Conservation (phyloP, 2,113 vertebrate species). For the Rousettus leschenaultii region DNA sequence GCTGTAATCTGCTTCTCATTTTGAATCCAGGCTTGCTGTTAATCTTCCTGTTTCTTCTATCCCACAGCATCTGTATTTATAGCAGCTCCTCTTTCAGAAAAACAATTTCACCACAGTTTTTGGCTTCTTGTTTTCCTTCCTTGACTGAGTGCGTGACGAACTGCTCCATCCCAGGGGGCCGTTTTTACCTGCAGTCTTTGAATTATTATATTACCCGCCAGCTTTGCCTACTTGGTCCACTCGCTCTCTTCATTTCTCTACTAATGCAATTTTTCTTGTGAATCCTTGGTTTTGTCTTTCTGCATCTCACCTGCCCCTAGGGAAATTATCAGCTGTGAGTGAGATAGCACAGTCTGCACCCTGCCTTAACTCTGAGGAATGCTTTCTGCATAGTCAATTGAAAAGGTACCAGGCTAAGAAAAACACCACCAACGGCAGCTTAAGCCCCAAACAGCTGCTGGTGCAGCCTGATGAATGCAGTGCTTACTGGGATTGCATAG, state of each 20-base stretch:
- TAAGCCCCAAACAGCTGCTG: constrained; percentile 1
- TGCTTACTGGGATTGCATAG: background rate
- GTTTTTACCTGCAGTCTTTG: constrained; percentile 42
- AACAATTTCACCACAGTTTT: constrained; percentile 50
- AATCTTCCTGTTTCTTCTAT: background rate
- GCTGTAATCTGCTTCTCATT: background rate
- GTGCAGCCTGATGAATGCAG: background rate
- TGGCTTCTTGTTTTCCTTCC: constrained; percentile 60
- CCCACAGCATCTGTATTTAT: constrained; percentile 48
- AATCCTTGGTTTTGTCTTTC: constrained; percentile 14
- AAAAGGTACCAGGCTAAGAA: constrained; percentile 28
- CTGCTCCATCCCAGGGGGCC: background rate
- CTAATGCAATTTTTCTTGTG: constrained; percentile 37
- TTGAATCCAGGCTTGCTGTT: background rate
- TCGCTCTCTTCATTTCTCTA: background rate
- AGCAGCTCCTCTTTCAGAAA: constrained; percentile 45
- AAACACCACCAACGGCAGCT: background rate
- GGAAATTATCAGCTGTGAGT: constrained; percentile 60
- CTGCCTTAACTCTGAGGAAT: background rate
- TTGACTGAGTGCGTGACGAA: constrained; percentile 10
- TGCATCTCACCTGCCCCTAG: constrained; percentile 33
- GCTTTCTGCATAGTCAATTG: background rate
- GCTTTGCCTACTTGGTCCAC: background rate
- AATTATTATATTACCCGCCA: constrained; percentile 23
- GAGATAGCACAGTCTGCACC: background rate